Evolutionary conservation across 2,113 vertebrate species (phyloP), one percentile per base, ranked within the genome.

Genomic region (Dicentrarchus labrax): DNA sequence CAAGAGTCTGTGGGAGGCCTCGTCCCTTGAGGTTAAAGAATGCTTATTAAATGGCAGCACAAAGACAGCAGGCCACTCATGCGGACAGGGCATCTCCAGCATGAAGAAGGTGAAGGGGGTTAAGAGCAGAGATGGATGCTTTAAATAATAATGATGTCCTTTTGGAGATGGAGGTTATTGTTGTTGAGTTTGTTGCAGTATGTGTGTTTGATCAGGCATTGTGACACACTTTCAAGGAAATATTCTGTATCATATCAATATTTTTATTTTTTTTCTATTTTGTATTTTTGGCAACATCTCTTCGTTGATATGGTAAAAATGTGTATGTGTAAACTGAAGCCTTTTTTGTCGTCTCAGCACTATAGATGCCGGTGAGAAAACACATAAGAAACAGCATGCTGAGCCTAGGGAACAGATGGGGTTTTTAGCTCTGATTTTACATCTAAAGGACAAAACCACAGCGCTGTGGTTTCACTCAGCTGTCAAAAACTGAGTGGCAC

Each of bases 401-500:
- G 69, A 83, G 83, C 60, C 64, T 75, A 19, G 74, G 83, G 77
- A 93, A 86, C 79, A 85, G 87, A 89, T 84, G 86, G 87, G 83
- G n/a, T 43, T 83, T 89, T 91, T 74, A 83, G 84, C 88, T 89
- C 61, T 60, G 78, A 91, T 91, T 91, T 86, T 90, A 88, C 71
- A 91, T 91, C 86, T 71, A 89, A 90, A 89, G 84, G 85, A 88
- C 75, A 90, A 89, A 93, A 94, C 88, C 82, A 50, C 87, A 89
- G 83, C 6, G 0, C 79, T 81, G 86, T 91, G 91, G 92, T 94
- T 94, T 93, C 86, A 93, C 86, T 92, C 88, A 91, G 91, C 92
- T 94, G 92, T 94, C 94, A 94, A 91, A 92, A 87, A 86, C 85
- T 94, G 95, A 95, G 90, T 94, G 93, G 90, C 93, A 94, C 88